A percentile compares a stretch with the other conserved stretches of the same genome.
These are phyloP conservation scores for Gobio occitaniae DNA, from an alignment of 2,797 vertebrate genomes.

Conservation along the genomic window DNA sequence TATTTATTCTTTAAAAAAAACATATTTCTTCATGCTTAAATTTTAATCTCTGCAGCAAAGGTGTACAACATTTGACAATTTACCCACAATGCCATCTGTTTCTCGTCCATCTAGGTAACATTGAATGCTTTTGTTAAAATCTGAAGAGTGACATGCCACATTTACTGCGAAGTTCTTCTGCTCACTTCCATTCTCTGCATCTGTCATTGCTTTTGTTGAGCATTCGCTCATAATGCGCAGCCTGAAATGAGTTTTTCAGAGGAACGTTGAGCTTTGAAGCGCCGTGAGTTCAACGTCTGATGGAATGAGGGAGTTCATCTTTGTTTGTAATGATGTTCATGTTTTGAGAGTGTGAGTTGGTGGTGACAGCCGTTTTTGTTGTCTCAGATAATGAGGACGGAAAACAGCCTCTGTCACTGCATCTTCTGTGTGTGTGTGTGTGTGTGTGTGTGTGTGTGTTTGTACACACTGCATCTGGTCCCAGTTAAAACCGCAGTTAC, in stretches of 20 bases:
- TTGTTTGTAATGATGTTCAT: constrained; percentile 47
- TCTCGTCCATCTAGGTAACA: constrained; percentile 9
- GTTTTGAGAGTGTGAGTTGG: constrained; percentile 31
- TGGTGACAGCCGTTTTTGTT: constrained; percentile 42
- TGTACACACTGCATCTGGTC: constrained; percentile 1
- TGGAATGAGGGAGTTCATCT: constrained; percentile 34
- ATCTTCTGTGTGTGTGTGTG: neutral
- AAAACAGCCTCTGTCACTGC: constrained; percentile 17
- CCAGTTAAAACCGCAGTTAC: neutral
- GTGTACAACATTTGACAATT: neutral
- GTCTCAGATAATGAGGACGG: constrained; percentile 36
- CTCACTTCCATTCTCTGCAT: constrained; percentile 44
- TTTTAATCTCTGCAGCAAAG: neutral
- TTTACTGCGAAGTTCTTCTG: constrained; percentile 30
- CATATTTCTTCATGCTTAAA: neutral
- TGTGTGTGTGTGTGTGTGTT: neutral
- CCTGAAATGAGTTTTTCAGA: constrained; percentile 36
- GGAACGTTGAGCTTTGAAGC: constrained; percentile 29
- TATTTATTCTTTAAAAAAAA: neutral
- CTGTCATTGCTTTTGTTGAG: constrained; percentile 35
- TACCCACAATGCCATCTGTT: constrained; percentile 10
- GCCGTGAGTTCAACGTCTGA: constrained; percentile 1
- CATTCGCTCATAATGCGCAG: neutral
- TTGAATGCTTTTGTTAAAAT: constrained; percentile 5
- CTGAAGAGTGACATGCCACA: constrained; percentile 20